phyloP scores from a whole-genome alignment of 2,888 invertebrate species.

The Callyntrura sp. region DNA sequence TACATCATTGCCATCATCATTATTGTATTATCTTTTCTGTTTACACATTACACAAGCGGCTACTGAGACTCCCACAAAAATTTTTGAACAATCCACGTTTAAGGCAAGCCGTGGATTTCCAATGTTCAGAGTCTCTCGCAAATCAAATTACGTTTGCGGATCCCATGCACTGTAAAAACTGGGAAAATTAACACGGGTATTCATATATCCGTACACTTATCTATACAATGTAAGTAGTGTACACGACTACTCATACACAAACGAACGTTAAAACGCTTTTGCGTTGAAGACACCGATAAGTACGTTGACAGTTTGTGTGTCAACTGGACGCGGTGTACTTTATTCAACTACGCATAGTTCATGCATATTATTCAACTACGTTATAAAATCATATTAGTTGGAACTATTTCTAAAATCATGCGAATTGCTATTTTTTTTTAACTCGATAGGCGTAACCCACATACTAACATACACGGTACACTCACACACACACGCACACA shows the following conservation, averaged over 20 bases:
- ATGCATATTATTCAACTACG: background rate
- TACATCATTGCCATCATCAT: too few species aligned
- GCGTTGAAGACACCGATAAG: background rate
- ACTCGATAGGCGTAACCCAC: background rate
- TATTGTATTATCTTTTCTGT: background rate
- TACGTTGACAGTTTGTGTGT: background rate
- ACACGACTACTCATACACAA: background rate
- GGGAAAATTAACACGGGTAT: background rate
- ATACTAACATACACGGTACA: background rate
- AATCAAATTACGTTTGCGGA: background rate
- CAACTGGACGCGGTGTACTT: background rate
- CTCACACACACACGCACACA: background rate
- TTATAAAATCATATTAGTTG: background rate
- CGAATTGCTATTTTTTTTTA: background rate
- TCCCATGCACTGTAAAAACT: slow-evolving; percentile 60
- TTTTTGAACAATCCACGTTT: background rate
- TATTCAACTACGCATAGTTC: background rate
- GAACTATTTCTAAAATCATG: background rate
- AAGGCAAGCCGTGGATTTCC: background rate
- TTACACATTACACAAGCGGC: slow-evolving; percentile 17
- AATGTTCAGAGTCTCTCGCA: slow-evolving; percentile 1
- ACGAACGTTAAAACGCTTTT: background rate
- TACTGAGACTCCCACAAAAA: slow-evolving; percentile 24
- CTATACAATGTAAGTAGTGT: background rate
- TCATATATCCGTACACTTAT: background rate